Percentiles rank a stretch among this genome's conserved stretches.
phyloP scores from a whole-genome alignment of 1,140 invertebrate species.

The Bemisia tabaci region DNA sequence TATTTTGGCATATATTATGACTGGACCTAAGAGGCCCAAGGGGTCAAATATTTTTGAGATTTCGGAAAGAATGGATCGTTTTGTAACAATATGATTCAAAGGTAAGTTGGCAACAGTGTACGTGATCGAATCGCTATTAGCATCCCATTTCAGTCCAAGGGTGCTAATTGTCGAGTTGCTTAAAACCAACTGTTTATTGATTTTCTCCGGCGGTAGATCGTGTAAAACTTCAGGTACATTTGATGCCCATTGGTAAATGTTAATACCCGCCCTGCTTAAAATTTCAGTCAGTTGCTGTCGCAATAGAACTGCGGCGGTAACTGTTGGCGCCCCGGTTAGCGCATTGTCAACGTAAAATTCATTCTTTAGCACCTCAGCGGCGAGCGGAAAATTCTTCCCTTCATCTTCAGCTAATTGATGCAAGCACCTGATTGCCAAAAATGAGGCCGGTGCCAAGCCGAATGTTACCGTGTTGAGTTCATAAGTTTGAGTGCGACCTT shows the following conservation, averaged over 20 bases:
- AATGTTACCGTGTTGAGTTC: constrained; percentile 31
- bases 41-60: constrained; percentile 31
- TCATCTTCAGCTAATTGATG: constrained; percentile 22
- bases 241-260: constrained; percentile 23
- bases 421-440: constrained; percentile 26
- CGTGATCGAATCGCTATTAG: not conserved
- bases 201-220: no score
- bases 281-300: constrained; percentile 9
- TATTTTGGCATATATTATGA: constrained; percentile 28
- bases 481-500: constrained; percentile 24
- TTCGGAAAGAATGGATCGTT: constrained; percentile 25
- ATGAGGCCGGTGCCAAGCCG: constrained; percentile 29
- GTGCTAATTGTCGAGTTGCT: not conserved
- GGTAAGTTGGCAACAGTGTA: not conserved
- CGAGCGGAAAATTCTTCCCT: constrained; percentile 21
- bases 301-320: constrained; percentile 19
- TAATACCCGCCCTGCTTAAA: constrained; percentile 13
- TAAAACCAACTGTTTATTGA: no score
- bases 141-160: not conserved
- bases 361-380: constrained; percentile 19
- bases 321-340: constrained; percentile 22
- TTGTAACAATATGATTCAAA: constrained; percentile 17
- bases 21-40: constrained; percentile 28
- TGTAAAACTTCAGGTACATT: constrained; percentile 5
- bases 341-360: constrained; percentile 31